phyloP scores from a whole-genome alignment of 2,888 invertebrate genomes.

The Eutolmus rufibarbis region DNA sequence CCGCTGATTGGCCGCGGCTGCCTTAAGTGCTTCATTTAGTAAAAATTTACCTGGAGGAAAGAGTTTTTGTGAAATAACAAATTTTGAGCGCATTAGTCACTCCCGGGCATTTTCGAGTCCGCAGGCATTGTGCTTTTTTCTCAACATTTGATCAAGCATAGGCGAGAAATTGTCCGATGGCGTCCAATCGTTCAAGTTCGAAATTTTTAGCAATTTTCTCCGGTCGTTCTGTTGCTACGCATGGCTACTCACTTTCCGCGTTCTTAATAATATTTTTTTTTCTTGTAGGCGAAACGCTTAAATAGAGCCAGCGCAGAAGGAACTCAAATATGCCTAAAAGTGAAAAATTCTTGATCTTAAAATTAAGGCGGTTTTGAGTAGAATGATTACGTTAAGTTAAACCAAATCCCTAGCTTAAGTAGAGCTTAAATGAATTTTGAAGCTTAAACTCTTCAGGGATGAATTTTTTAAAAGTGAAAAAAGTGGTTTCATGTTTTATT shows the following conservation, averaged over 20 bases:
- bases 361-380: too few species aligned
- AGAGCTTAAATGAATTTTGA: too few species aligned
- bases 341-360: background rate
- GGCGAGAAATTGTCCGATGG: constrained; percentile 14
- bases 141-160: constrained; percentile 10
- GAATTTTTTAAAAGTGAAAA: too few species aligned
- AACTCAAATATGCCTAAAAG: background rate
- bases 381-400: too few species aligned
- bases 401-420: too few species aligned
- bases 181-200: background rate
- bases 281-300: background rate
- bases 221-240: constrained; percentile 14
- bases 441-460: too few species aligned
- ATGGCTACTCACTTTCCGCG: constrained; percentile 6
- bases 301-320: background rate
- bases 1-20: constrained; percentile 24
- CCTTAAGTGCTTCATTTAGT: constrained; percentile 3
- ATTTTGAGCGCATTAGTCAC: background rate
- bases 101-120: background rate
- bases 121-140: background rate
- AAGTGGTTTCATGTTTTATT: too few species aligned
- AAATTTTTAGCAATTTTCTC: constrained; percentile 15
- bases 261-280: background rate
- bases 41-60: background rate
- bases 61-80: background rate